These are phyloP conservation scores for Achatina immaculata DNA, from an alignment of 1,140 invertebrate species.

Conservation along the genomic window DNA sequence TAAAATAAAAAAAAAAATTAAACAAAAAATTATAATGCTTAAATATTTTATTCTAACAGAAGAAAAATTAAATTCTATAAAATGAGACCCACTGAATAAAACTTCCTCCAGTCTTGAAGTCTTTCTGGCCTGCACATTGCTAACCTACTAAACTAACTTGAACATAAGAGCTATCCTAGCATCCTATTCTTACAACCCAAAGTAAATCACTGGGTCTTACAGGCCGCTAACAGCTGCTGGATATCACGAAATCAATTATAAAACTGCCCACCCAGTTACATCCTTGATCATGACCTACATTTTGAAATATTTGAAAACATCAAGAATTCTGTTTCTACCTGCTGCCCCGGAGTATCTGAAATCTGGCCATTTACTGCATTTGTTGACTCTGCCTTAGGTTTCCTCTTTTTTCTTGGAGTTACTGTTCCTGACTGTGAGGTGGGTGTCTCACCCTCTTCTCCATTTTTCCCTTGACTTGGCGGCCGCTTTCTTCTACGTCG, in stretches of 20 bases:
- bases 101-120: too few species aligned
- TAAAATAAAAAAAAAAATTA: background rate
- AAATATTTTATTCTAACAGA: slow-evolving; percentile 7
- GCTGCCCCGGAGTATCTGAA: background rate
- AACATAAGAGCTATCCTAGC: too few species aligned
- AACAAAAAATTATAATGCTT: background rate
- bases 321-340: background rate
- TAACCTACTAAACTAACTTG: too few species aligned
- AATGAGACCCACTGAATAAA: background rate
- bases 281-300: too few species aligned
- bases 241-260: too few species aligned
- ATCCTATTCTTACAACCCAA: too few species aligned
- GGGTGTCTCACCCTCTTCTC: background rate
- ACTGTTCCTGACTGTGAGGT: background rate
- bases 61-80: background rate
- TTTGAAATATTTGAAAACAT: too few species aligned
- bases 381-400: slow-evolving; percentile 39
- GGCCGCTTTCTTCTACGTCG: slow-evolving; percentile 41
- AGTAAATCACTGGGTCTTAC: too few species aligned
- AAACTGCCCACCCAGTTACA: too few species aligned
- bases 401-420: slow-evolving; percentile 49
- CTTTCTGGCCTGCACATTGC: background rate
- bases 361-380: slow-evolving; percentile 29
- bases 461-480: background rate
- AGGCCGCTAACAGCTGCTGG: too few species aligned